Conservation (phyloP, 1,140 invertebrate species). For the Philaenus spumarius region DNA sequence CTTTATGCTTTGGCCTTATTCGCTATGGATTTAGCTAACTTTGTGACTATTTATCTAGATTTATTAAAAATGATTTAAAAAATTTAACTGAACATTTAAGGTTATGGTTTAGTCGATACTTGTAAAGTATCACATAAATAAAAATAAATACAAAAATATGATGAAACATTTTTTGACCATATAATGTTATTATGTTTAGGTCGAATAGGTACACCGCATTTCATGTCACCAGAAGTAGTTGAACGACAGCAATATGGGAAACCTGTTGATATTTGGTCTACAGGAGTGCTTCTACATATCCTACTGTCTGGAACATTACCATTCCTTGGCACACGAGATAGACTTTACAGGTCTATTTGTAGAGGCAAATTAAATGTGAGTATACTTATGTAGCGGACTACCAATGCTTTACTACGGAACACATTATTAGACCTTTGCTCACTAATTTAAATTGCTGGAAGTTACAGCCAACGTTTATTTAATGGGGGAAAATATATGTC, state of each 20-base stretch:
- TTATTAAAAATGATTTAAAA: conserved; percentile 1
- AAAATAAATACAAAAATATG: not conserved
- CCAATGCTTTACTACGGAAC: no score
- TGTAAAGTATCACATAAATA: not conserved
- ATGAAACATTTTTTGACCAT: no score
- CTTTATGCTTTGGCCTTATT: no score
- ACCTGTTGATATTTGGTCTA: conserved; percentile 93
- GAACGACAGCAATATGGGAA: conserved; percentile 89
- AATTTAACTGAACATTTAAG: not conserved
- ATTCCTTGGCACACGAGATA: conserved; percentile 87
- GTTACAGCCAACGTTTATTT: no score
- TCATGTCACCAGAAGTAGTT: conserved; percentile 96
- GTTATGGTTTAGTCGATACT: not conserved
- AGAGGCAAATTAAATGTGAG: conserved; percentile 75
- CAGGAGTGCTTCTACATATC: conserved; percentile 89
- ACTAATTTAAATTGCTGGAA: no score
- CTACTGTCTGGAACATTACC: conserved; percentile 89
- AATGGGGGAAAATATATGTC: no score
- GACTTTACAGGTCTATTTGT: conserved; percentile 84
- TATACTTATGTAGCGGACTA: no score
- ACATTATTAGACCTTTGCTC: no score
- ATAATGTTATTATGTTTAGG: conserved; percentile 55
- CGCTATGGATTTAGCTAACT: no score
- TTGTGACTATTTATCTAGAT: no score
- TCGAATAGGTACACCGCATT: conserved; percentile 90